Evolutionary conservation across 2,888 invertebrate genomes (phyloP), one percentile per base, ranked within the genome.

Genomic region (Cephus sareptanus): DNA sequence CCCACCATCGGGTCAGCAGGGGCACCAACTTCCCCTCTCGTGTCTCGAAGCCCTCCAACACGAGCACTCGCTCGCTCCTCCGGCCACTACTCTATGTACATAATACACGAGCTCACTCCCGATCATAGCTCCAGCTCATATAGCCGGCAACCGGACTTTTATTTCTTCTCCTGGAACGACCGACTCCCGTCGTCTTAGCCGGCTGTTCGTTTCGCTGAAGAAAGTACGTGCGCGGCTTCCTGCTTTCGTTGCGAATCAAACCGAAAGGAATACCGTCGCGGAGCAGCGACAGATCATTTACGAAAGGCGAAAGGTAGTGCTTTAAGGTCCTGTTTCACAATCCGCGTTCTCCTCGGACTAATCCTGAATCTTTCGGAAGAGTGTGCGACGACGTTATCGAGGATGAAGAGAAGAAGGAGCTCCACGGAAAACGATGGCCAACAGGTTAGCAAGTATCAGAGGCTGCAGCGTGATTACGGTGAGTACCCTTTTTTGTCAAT

Each of bases 101-200:
- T 87, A 86, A 88, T 88, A 86, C 85, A 83, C 83, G 83, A 86
- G 87, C 82, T 85, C 83, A 85, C 83, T 84, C 83, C 79, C 87
- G 88, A 87, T 88, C 89, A 87, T 89, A 88, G 89, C 71, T 71
- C 71, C 33, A 33, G 71, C 71, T 33, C 71, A 33, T 71, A 71
- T 33, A 89, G 83, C 88, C 79, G 77, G 77, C 78, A 80, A 80
- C 82, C 77, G 80, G 81, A 81, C 79, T 77, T 82, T 80, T 83
- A 80, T 80, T 78, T 80, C 74, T 74, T 78, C 73, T 37, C 37
- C 30, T 74, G 69, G 75, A 79, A 77, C 77, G 79, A 77, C 71
- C 75, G 73, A 69, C 77, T 74, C 69, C 71, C 75, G 34, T 34
- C 77, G 37, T 75, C 74, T 69, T 71, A 30, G n/a, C 40, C 76